Evolutionary conservation across 2,888 invertebrate genomes (phyloP), one percentile per base, ranked within the genome.

Genomic region (Caenorhabditis virilis): DNA sequence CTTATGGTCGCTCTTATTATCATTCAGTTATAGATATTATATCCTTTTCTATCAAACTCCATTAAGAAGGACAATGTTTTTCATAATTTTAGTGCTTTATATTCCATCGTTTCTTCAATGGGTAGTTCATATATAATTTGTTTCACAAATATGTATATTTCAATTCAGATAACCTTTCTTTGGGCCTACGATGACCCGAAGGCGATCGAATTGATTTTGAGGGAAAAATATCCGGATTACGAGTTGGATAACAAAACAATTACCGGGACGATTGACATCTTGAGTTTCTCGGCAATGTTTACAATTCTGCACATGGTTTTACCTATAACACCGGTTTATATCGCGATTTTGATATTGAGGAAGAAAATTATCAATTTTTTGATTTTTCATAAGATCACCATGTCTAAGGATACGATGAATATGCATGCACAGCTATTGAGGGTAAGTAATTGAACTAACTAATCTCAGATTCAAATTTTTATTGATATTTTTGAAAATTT

Each of bases 1-100:
- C 2, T 18, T 67, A 1, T 67, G 67, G 67, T 62, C 62, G 0
- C 38, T 67, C 15, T 41, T 67, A 0, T 18, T 62, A 9, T 56
- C 56, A 7, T 67, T 67, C 35, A 45, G 48, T 25, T 67, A 67
- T 43, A 46, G 67, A 33, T 67, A 53, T 38, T 67, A 67, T 26
- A 67, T 67, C 15, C 38, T 67, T 11, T 61, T 58, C 18, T 47
- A 55, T 39, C 54, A 60, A 9, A 50, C 67, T 7, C 67, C 67
- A 6, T 30, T 36, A 3, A 20, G 58, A 26, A 50, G 25, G 27
- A 50, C 45, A 11, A 20, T 67, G 23, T 41, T 55, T 0, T 39
- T 67, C 1, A 35, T 52, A 0, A 5, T 67, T 1, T 25, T 58
- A 27, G 25, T 62, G 2, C 30, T 62, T 15, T 67, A 54, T 30